Evolutionary conservation across 2,113 vertebrate species (phyloP), one percentile per base, ranked within the genome.

Genomic region (Thamnophis sirtalis): DNA sequence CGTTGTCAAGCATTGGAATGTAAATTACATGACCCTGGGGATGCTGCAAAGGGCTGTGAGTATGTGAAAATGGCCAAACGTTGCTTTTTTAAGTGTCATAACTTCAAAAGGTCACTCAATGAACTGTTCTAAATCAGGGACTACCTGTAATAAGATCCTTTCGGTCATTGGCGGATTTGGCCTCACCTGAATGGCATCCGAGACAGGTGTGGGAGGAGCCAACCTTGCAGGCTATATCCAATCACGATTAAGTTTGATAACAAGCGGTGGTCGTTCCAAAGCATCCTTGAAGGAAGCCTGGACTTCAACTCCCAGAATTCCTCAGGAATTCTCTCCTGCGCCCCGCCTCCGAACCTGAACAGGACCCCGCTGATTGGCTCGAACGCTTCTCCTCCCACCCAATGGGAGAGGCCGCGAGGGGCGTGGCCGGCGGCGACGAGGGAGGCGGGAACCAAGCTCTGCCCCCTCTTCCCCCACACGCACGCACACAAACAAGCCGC

Each of bases 311-410:
- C 68, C 68, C 68, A 80, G 68, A 38, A 38, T 19, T 38, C 68
- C 68, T 6, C 68, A 17, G 15, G 15, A 80, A 68, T 9, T 17
- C 22, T 7, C 68, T 80, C 33, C 33, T 17, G 21, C 17, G 33
- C 73, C 73, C 73, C 73, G 33, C 73, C 73, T 80, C 33, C 33
- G 17, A 80, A 21, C 43, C 33, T 3, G 17, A 3, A 9, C 73
- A 28, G 56, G n/a, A 10, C 21, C 5, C 1, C 90, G 3, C 51
- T 11, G 86, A 88, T 89, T 92, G 91, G 86, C 0, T 15, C 0
- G 24, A 0, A 33, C 1, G 15, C 8, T 0, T 0, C 1, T 0
- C 0, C 0, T 0, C 11, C 2, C 0, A 4, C 0, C 93, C 84
- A 94, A 93, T 93, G 22, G n/a, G 43, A 2, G 13, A 89, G 1